Percentiles rank a stretch among this genome's conserved stretches.
Evolutionary conservation across 2,888 invertebrate species (phyloP).

Genomic region (Acholoe squamosa): DNA sequence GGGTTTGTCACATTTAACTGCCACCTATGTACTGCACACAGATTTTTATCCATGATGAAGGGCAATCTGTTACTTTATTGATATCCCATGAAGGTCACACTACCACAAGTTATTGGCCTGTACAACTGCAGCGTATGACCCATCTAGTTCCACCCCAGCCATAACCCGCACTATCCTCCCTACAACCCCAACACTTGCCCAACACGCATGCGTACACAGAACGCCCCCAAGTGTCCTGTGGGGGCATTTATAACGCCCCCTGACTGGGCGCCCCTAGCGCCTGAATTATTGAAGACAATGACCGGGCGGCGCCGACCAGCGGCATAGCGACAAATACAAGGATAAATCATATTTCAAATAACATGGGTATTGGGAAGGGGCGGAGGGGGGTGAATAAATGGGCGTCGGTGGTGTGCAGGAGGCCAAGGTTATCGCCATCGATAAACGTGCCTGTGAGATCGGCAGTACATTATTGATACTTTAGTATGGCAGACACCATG

Average conservation of each 20-base stretch:
- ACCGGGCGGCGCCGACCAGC: neutral
- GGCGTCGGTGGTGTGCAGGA: neutral
- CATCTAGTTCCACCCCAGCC: too few species aligned
- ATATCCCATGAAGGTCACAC: too few species aligned
- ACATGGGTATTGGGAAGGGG: neutral
- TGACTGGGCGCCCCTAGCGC: neutral
- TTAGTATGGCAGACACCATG: constrained; percentile 9
- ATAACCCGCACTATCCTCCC: neutral
- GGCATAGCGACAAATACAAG: neutral
- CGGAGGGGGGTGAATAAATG: neutral
- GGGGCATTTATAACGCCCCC: neutral
- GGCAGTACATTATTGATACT: constrained; percentile 17
- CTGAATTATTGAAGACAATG: constrained; percentile 41
- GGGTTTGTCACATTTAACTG: too few species aligned
- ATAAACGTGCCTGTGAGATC: neutral
- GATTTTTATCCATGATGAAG: too few species aligned
- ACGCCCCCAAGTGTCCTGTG: neutral
- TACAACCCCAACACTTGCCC: neutral
- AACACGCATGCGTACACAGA: neutral
- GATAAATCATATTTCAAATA: constrained; percentile 41
- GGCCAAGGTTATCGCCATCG: neutral
- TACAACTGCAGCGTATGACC: too few species aligned
- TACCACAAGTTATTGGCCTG: too few species aligned
- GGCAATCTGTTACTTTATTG: too few species aligned
- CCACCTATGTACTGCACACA: too few species aligned